These are phyloP conservation scores for Gambusia yucatana DNA, from an alignment of 2,797 vertebrate species.

Conservation along the genomic window DNA sequence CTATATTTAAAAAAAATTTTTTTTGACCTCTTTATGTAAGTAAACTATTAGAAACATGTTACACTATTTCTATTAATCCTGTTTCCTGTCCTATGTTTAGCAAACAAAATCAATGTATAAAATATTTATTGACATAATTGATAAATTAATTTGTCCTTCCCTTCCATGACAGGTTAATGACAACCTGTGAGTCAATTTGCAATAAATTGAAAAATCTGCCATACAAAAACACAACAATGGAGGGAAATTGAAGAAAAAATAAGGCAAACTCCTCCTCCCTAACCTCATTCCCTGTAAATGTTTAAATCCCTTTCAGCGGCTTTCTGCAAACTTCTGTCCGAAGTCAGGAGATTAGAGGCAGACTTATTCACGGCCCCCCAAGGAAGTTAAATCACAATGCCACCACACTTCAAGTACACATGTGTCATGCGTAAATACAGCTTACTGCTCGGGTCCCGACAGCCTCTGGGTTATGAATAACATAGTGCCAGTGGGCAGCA, in stretches of 20 bases:
- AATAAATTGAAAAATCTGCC: constrained; percentile 1
- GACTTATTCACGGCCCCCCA: constrained; percentile 37
- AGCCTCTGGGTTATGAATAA: constrained; percentile 69
- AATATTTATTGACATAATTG: not conserved
- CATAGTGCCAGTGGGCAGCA: constrained; percentile 55
- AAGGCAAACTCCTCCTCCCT: not conserved
- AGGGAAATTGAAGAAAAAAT: not conserved
- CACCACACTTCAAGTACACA: constrained; percentile 54
- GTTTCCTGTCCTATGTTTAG: not conserved
- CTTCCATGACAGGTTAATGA: not conserved
- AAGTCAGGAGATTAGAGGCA: constrained; percentile 42
- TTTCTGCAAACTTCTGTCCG: constrained; percentile 47
- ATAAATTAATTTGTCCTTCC: not conserved
- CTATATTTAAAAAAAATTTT: not conserved
- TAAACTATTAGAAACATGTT: not conserved
- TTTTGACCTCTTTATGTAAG: not conserved
- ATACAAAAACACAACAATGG: constrained; percentile 24
- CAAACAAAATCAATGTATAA: not conserved
- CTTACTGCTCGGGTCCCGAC: constrained; percentile 49
- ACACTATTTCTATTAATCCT: not conserved
- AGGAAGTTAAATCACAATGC: constrained; percentile 60
- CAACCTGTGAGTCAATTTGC: not conserved
- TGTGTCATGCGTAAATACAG: constrained; percentile 60
- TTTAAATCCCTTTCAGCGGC: constrained; percentile 19
- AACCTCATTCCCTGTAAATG: constrained; percentile 16